A percentile compares a stretch with the other conserved stretches of the same genome.
Evolutionary conservation across 2,888 invertebrate genomes (phyloP).

Genomic region (Rotaria sp.): DNA sequence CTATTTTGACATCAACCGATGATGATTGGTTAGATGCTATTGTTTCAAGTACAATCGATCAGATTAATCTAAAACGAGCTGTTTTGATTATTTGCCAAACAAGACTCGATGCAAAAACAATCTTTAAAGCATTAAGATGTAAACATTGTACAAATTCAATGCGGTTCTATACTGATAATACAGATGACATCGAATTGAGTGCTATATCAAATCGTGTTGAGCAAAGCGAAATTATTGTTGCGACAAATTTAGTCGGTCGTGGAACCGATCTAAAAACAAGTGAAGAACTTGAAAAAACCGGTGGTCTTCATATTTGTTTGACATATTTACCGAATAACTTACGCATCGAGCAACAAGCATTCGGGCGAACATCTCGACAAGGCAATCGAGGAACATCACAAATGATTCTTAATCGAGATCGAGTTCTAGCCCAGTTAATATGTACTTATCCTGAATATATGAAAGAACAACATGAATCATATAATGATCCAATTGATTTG

Average conservation of each 20-base stretch:
- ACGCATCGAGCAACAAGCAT: constrained; percentile 42
- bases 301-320: constrained; percentile 42
- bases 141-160: not conserved
- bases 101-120: not conserved
- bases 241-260: constrained; percentile 29
- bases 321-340: constrained; percentile 41
- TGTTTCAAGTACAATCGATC: not conserved
- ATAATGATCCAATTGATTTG: not conserved
- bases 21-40: not conserved
- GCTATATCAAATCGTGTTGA: not conserved
- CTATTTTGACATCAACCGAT: not conserved
- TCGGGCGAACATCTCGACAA: constrained; percentile 42
- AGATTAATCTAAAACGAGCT: not conserved
- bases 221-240: constrained; percentile 40
- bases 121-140: not conserved
- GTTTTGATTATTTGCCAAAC: not conserved
- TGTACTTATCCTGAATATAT: not conserved
- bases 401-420: constrained; percentile 38
- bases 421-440: not conserved
- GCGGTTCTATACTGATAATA: not conserved
- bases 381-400: constrained; percentile 41
- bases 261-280: constrained; percentile 41
- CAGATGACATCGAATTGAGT: not conserved
- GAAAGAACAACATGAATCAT: not conserved
- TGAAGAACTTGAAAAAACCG: constrained; percentile 32